These are phyloP conservation scores for Cheilosia pagana DNA, from an alignment of 2,888 invertebrate species.

Conservation along the genomic window DNA sequence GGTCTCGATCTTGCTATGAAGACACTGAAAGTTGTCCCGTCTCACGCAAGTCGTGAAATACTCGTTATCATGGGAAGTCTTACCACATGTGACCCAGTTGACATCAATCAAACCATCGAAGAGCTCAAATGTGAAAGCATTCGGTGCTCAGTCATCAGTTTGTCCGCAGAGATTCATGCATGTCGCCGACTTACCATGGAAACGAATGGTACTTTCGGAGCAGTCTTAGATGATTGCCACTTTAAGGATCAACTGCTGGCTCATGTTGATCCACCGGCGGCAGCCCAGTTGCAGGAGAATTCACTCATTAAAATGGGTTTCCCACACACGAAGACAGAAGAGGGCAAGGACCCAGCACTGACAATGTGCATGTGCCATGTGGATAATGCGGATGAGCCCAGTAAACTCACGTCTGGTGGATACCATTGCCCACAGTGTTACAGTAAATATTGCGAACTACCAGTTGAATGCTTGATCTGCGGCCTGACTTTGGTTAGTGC, in stretches of 20 bases:
- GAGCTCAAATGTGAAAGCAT: constrained; percentile 91
- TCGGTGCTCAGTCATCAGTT: constrained; percentile 96
- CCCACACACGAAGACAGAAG: constrained; percentile 89
- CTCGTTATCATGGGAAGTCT: constrained; percentile 96
- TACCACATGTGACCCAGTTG: constrained; percentile 98
- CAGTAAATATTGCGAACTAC: constrained; percentile 98
- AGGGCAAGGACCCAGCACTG: constrained; percentile 87
- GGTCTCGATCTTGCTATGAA: constrained; percentile 94
- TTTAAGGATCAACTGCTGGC: constrained; percentile 87
- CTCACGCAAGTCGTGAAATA: constrained; percentile 97
- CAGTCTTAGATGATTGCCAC: constrained; percentile 93
- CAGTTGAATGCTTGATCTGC: constrained; percentile 98
- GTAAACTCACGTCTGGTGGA: constrained; percentile 89
- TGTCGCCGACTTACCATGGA: constrained; percentile 93
- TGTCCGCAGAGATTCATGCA: constrained; percentile 97
- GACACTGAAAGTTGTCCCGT: constrained; percentile 93
- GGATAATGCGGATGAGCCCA: constrained; percentile 88
- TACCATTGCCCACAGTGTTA: constrained; percentile 98
- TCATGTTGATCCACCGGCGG: constrained; percentile 89
- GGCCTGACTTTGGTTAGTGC: constrained; percentile 98
- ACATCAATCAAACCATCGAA: constrained; percentile 93
- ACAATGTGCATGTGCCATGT: constrained; percentile 97
- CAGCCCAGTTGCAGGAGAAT: constrained; percentile 89
- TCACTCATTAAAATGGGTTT: constrained; percentile 98
- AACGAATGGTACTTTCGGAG: constrained; percentile 94